Conservation (phyloP, 2,797 vertebrate species). For the Acanthurus tractus region DNA sequence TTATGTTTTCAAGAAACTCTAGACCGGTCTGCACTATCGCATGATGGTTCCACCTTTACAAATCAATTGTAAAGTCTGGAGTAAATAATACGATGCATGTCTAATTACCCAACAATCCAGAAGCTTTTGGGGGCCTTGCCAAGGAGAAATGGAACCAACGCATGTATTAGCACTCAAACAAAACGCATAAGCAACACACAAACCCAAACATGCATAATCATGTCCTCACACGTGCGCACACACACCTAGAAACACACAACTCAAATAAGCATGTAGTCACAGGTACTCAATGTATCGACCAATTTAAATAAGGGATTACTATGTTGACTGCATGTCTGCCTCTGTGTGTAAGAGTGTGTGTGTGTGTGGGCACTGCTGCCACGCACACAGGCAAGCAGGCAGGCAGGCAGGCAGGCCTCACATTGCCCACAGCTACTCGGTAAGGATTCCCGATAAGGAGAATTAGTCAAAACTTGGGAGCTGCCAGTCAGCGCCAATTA, state of each 20-base stretch:
- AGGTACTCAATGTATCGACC: constrained; percentile 81
- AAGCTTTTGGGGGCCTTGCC: constrained; percentile 72
- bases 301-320: constrained; percentile 82
- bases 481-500: constrained; percentile 91
- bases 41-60: constrained; percentile 69
- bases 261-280: constrained; percentile 73
- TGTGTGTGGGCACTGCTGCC: constrained; percentile 74
- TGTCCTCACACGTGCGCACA: constrained; percentile 1
- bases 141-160: constrained; percentile 59
- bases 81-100: constrained; percentile 80
- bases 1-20: constrained; percentile 40
- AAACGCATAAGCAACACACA: constrained; percentile 37
- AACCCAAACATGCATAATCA: constrained; percentile 45
- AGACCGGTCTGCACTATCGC: constrained; percentile 47
- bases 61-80: constrained; percentile 79
- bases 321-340: constrained; percentile 66
- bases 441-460: constrained; percentile 91
- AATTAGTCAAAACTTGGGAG: constrained; percentile 92
- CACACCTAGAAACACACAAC: constrained; percentile 56
- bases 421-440: constrained; percentile 89
- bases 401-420: constrained; percentile 81
- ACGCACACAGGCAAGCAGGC: constrained; percentile 58
- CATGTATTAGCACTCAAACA: constrained; percentile 52
- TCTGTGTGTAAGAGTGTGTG: constrained; percentile 49
- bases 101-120: constrained; percentile 79